Percentiles rank a stretch among this genome's conserved stretches.
Conservation (phyloP, 1,140 invertebrate species). For the Drosophila malerkotliana region DNA sequence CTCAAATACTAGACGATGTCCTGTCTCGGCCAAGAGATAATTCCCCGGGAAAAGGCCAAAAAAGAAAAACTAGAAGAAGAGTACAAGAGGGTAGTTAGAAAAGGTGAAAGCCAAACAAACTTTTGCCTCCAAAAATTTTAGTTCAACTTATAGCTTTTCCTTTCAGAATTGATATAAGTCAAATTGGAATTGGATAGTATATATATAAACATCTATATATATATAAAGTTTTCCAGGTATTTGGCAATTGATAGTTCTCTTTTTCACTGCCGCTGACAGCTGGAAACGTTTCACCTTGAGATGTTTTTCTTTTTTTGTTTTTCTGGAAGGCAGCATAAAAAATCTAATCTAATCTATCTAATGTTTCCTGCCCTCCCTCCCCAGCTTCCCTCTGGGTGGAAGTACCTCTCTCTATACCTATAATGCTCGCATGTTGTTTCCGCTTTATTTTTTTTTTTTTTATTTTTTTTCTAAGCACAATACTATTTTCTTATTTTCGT, state of each 20-base stretch:
- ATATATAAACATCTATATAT: background rate
- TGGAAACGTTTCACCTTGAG: background rate
- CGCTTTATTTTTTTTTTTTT: constrained; percentile 51
- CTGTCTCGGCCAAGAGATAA: constrained; percentile 26
- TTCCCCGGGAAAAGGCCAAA: constrained; percentile 18
- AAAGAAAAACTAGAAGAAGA: background rate
- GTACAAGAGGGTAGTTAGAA: background rate
- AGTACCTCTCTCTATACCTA: background rate
- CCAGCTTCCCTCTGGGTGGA: background rate
- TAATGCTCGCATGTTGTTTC: constrained; percentile 12
- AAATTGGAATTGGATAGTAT: background rate
- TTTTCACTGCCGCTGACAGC: constrained; percentile 4
- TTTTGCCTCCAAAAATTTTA: background rate
- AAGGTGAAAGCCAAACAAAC: background rate
- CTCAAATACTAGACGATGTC: constrained; percentile 47
- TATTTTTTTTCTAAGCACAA: constrained; percentile 63
- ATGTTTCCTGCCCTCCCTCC: constrained; percentile 33
- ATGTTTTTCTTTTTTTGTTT: background rate
- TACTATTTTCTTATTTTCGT: constrained; percentile 72
- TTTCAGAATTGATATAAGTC: background rate
- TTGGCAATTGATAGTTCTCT: constrained; percentile 9
- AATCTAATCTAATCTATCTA: constrained; percentile 69
- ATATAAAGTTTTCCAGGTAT: background rate
- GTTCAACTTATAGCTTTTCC: background rate
- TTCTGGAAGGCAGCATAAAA: constrained; percentile 52